phyloP scores from a whole-genome alignment of 2,113 vertebrate species.

The Chauna torquata region DNA sequence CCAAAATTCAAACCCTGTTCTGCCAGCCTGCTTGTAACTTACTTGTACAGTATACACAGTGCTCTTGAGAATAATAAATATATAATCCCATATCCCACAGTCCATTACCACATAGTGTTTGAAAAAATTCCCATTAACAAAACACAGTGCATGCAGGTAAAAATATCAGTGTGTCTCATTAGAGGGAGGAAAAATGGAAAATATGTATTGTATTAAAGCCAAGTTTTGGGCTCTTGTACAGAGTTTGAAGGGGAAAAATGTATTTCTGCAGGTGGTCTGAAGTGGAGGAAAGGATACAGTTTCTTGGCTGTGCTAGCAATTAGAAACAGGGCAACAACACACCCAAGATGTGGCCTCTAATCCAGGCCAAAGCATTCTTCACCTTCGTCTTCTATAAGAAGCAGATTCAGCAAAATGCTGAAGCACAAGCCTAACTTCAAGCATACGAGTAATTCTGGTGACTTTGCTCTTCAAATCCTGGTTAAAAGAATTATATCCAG shows the following conservation, averaged over 20 bases:
- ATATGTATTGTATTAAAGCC: conserved; percentile 34
- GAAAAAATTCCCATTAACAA: conserved; percentile 52
- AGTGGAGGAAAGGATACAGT: not conserved
- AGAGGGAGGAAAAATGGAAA: not conserved
- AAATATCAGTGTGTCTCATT: conserved; percentile 53
- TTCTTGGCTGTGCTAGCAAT: not conserved
- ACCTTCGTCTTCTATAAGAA: not conserved
- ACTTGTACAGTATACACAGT: conserved; percentile 1
- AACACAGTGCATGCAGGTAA: conserved; percentile 11
- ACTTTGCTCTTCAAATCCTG: not conserved
- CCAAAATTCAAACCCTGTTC: conserved; percentile 6
- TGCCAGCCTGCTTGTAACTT: conserved; percentile 42
- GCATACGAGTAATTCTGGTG: not conserved
- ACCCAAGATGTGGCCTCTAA: not conserved
- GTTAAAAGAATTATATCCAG: not conserved
- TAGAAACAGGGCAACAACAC: not conserved
- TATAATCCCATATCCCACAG: conserved; percentile 44
- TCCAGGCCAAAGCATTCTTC: not conserved
- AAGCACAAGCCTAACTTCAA: not conserved
- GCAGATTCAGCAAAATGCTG: not conserved
- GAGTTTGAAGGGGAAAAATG: not conserved
- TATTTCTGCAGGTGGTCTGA: conserved; percentile 30
- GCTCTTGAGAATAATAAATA: conserved; percentile 62
- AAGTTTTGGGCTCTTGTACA: not conserved
- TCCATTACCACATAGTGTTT: conserved; percentile 29